These are phyloP conservation scores for Pyrgus malvae DNA, from an alignment of 2,888 invertebrate species.

Conservation along the genomic window DNA sequence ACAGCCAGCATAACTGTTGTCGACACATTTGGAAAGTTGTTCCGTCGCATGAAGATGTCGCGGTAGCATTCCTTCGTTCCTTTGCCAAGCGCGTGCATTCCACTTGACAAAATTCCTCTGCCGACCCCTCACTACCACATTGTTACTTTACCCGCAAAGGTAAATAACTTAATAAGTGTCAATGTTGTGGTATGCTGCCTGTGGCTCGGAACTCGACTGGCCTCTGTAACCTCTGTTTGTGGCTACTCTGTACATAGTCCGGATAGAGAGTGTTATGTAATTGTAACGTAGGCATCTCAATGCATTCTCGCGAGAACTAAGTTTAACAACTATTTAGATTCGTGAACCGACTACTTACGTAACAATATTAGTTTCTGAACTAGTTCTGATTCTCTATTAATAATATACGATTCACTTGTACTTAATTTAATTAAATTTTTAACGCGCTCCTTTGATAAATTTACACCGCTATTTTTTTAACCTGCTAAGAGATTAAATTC, in stretches of 20 bases:
- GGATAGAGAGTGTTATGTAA: neutral
- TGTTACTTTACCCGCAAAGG: slow-evolving; percentile 46
- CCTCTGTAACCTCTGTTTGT: slow-evolving; percentile 7
- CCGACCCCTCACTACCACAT: slow-evolving; percentile 40
- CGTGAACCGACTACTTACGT: neutral
- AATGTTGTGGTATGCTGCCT: slow-evolving; percentile 42
- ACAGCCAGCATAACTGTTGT: slow-evolving; percentile 39
- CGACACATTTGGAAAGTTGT: slow-evolving; percentile 57
- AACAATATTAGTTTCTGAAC: neutral
- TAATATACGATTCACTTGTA: neutral
- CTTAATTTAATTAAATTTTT: too few species aligned
- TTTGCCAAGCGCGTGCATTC: slow-evolving; percentile 65
- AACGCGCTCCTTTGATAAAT: too few species aligned
- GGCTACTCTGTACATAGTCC: slow-evolving; percentile 1
- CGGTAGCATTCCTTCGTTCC: slow-evolving; percentile 58
- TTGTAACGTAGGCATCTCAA: slow-evolving; percentile 1
- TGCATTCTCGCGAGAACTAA: slow-evolving; percentile 2
- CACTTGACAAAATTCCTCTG: slow-evolving; percentile 56
- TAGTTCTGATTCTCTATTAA: neutral
- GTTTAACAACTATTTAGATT: neutral
- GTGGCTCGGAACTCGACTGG: slow-evolving; percentile 24
- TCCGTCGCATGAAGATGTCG: slow-evolving; percentile 69
- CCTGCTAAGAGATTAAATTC: too few species aligned
- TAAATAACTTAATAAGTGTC: slow-evolving; percentile 64
- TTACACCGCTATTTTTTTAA: too few species aligned